Percentiles rank a stretch among this genome's conserved stretches.
phyloP scores from a whole-genome alignment of 2,888 invertebrate genomes.

The Acanthosepion lycidas region DNA sequence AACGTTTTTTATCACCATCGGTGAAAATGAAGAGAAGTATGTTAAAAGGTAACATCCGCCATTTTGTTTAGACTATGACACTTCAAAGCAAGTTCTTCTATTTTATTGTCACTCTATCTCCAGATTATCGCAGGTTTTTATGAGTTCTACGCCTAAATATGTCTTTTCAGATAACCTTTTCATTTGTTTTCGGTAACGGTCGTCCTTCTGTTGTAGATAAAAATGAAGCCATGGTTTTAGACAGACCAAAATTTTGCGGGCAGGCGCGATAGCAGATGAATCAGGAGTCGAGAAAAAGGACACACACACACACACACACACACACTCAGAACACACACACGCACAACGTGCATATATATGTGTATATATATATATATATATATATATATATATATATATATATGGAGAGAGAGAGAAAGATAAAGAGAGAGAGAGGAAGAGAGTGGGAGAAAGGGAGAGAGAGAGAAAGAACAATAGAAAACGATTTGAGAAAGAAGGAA shows the following conservation, averaged over 20 bases:
- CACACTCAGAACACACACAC: not conserved
- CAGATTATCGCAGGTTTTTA: constrained; percentile 12
- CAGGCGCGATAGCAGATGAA: not conserved
- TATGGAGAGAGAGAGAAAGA: no score
- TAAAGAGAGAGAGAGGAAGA: no score
- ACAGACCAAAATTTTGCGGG: not conserved
- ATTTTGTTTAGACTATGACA: constrained; percentile 11
- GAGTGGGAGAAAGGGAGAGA: no score
- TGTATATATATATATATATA: no score
- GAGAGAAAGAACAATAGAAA: no score
- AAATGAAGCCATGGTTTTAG: not conserved
- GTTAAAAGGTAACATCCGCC: constrained; percentile 9
- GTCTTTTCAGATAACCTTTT: constrained; percentile 33
- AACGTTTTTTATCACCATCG: not conserved
- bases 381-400: no score
- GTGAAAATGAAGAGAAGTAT: not conserved
- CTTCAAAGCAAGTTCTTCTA: not conserved
- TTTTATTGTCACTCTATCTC: constrained; percentile 20
- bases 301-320: not conserved
- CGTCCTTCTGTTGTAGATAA: constrained; percentile 33
- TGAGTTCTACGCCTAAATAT: not conserved
- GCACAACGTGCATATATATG: no score
- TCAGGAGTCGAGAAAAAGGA: not conserved
- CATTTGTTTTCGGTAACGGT: not conserved
- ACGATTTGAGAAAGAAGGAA: no score